Conservation (phyloP, 2,888 invertebrate species). For the Platypus cylindrus region DNA sequence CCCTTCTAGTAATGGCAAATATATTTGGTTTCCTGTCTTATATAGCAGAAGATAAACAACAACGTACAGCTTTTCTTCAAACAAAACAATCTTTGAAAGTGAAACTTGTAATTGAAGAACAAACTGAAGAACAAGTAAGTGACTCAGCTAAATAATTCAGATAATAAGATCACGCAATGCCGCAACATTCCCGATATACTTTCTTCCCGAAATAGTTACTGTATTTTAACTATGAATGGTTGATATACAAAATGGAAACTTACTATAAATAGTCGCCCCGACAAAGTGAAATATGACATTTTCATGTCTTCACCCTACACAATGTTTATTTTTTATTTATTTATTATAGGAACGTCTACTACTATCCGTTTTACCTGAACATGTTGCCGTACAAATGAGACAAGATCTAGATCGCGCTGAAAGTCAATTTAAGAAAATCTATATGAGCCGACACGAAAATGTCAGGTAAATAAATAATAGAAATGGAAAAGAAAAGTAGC, state of each 20-base stretch:
- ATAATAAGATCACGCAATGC: too few species aligned
- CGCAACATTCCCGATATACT: too few species aligned
- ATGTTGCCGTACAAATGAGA: constrained; percentile 93
- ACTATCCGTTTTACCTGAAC: constrained; percentile 87
- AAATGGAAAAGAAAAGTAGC: too few species aligned
- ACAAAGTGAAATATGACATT: too few species aligned
- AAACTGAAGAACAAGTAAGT: constrained; percentile 78
- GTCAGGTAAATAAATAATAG: constrained; percentile 75
- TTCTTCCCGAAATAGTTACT: too few species aligned
- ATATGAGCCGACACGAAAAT: constrained; percentile 94
- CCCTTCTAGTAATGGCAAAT: constrained; percentile 59
- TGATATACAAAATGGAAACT: too few species aligned
- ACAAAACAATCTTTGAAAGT: constrained; percentile 84
- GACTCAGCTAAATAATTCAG: too few species aligned
- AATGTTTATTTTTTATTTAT: constrained; percentile 1
- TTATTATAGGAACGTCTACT: constrained; percentile 74
- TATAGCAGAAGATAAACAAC: constrained; percentile 71
- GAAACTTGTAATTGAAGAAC: constrained; percentile 85
- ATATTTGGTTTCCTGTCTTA: constrained; percentile 62
- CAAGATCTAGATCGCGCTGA: constrained; percentile 85
- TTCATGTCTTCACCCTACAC: too few species aligned
- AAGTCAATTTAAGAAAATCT: constrained; percentile 94
- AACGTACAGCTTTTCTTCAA: constrained; percentile 77
- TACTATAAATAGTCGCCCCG: too few species aligned
- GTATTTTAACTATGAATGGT: too few species aligned